Evolutionary conservation across 2,888 invertebrate genomes (phyloP), one percentile per base, ranked within the genome.

Genomic region (Syritta pipiens): DNA sequence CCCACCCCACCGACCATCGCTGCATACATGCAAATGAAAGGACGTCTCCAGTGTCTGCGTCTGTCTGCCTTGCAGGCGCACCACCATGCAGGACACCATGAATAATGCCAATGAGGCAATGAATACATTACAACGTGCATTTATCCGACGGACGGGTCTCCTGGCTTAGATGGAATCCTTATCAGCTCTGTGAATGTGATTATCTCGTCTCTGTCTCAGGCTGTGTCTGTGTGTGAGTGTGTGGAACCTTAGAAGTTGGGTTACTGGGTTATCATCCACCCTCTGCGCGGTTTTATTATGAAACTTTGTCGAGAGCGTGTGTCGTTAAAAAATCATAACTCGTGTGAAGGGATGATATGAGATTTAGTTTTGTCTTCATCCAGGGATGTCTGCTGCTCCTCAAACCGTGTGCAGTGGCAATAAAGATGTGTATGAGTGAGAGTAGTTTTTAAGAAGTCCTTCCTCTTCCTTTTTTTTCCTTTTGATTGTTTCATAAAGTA

Each of bases 91-190:
- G 5, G 10, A 32, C 22, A 32, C 28, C n/a, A 49, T 72, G 72
- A 77, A 77, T 77, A 77, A 77, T 77, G 65, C 72, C 77, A 60
- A 55, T 65, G 59, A 67, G 55, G 77, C 59, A 77, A 77, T 77
- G 77, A 77, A 77, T 77, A 72, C 48, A 72, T 77, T 77, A 77
- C 53, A 30, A 53, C 17, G 24, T 60, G 53, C 32, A 71, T 75
- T 60, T 72, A 77, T 65, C 35, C 35, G 5, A 44, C n/a, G n/a
- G n/a, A n/a, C n/a, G 42, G 49, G 19, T 63, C 26, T 48, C 37
- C 26, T 42, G 24, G 22, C 32, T 49, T 10, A 24, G 28, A 55
- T 51, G 48, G 53, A 62, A 53, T 62, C 40, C 53, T 55, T 69
- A 69, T 69, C 75, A 12, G 12, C 26, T 42, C 12, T 14, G 19